Base-by-base conservation (phyloP, 2,888 invertebrate genomes). In the Noctua fimbriata region DNA sequence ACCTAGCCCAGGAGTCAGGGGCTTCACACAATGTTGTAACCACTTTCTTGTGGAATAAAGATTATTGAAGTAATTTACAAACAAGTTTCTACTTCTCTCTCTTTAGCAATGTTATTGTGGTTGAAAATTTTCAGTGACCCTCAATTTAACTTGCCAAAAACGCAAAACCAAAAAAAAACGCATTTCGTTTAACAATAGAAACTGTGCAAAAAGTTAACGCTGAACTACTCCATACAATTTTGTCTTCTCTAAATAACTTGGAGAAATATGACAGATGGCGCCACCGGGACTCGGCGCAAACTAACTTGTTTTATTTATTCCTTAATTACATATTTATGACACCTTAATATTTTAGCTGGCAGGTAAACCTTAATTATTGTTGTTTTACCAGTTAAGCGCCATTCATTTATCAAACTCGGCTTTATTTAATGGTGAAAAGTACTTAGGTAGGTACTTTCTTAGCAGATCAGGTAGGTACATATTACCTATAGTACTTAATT, bases 191-290 rank as follows among this genome's bases (percentile, higher is more conserved):
- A 69, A 82, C 72, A 82, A 79, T 72, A 63, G 5, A 79, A 69
- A 58, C 49, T 44, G 44, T 71, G 73, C n/a, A 67, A 44, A 76
- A 75, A 72, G 74, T 80, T 79, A 41, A 55, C 58, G 60, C 32
- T 67, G n/a, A 70, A 82, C 58, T 67, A 78, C 63, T 79, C 12
- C 36, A 69, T 67, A 74, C 58, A 73, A 79, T 78, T 76, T 73
- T 80, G 55, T 60, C 65, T 73, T 41, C 28, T 44, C 44, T 70
- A 75, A 83, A 84, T 75, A 79, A 75, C 58, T 67, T 69, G 14
- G 79, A 41, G 36, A 79, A 82, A 74, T 77, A 74, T 79, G 81
- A 89, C 80, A 86, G 84, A 89, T 86, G 84, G 75, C 58, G 28
- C 88, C 76, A 69, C 28, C 12, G 88, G 86, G 88, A 81, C n/a